Evolutionary conservation across 2,113 vertebrate species (phyloP), one percentile per base, ranked within the genome.

Genomic region (Xenus cinereus): DNA sequence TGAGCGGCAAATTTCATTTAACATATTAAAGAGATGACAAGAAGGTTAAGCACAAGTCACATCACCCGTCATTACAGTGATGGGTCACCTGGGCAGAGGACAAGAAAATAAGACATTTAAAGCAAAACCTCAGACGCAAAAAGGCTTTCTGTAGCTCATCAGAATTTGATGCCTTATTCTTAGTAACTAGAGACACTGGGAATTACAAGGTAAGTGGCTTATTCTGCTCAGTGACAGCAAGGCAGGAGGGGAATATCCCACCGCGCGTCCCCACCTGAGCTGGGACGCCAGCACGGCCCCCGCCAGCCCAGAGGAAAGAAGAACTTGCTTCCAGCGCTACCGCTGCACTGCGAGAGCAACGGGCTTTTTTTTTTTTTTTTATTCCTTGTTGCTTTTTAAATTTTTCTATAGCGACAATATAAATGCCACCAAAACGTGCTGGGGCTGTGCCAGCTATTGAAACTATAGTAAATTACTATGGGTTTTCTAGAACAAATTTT

Each of bases 401-500:
- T 89, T 76, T 91, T 74, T 88, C 46, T 63, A 46, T 27, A 26
- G 39, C 0, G 3, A 83, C 90, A 43, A 18, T 53, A 85, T 90
- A 90, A 97, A 95, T 57, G 53, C 83, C 93, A 87, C 48, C 77
- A 51, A 92, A 96, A 94, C 2, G 43, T 18, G 17, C 83, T 91
- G 91, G 89, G 62, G 4, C 69, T 23, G 41, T 18, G 77, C 95
- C 91, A 93, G 45, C 73, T 79, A 63, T 46, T 90, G 86, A 95
- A 92, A 92, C 87, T 22, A 27, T 8, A 80, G 74, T 91, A 90
- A 97, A 94, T 86, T 67, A 84, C 50, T 48, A n/a, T 1, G 8
- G 88, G 75, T 92, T 90, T 96, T 89, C 39, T 28, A 62, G 89
- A 90, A 89, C 18, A 60, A 66, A n/a, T 80, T 84, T 96, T 97